Conservation (phyloP, 23 tunicate species). For the Diplosoma virens region DNA sequence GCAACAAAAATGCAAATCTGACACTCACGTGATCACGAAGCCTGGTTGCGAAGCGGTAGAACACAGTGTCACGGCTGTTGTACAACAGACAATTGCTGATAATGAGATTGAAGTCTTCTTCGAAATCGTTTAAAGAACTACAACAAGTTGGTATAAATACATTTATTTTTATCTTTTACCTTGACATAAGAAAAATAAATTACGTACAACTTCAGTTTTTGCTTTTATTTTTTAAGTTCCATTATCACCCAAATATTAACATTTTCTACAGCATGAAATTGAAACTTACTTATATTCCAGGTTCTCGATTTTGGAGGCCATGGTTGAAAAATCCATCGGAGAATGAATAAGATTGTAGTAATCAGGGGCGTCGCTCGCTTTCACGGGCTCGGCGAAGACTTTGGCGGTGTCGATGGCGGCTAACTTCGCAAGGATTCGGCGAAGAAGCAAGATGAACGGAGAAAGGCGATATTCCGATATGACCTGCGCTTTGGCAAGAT, state of each 20-base stretch:
- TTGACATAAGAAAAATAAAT: not conserved
- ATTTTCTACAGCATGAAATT: too few relatives aligned
- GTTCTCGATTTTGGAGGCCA: slow-evolving; percentile 54
- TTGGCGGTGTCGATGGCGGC: slow-evolving; percentile 55
- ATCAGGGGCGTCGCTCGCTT: slow-evolving; percentile 76
- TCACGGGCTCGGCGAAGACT: slow-evolving; percentile 79
- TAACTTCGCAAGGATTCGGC: slow-evolving; percentile 49
- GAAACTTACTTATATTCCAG: slow-evolving; percentile 71
- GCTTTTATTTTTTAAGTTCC: too few relatives aligned
- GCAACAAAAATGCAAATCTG: not conserved
- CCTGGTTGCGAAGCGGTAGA: slow-evolving; percentile 69
- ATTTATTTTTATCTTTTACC: not conserved
- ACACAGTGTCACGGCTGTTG: slow-evolving; percentile 71
- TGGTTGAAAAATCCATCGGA: slow-evolving; percentile 93
- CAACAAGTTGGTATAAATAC: not conserved
- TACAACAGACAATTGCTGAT: slow-evolving; percentile 81
- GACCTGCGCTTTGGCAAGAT: slow-evolving; percentile 53
- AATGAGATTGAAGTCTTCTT: slow-evolving; percentile 74
- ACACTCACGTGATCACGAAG: slow-evolving; percentile 71
- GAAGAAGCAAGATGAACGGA: slow-evolving; percentile 50
- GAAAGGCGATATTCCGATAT: slow-evolving; percentile 47
- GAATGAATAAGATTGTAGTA: slow-evolving; percentile 67
- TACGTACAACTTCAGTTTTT: not conserved
- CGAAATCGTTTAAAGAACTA: slow-evolving; percentile 72
- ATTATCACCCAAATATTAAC: too few relatives aligned